Evolutionary conservation across 2,113 vertebrate species (phyloP).

Genomic region (Hippopotamus amphibius): DNA sequence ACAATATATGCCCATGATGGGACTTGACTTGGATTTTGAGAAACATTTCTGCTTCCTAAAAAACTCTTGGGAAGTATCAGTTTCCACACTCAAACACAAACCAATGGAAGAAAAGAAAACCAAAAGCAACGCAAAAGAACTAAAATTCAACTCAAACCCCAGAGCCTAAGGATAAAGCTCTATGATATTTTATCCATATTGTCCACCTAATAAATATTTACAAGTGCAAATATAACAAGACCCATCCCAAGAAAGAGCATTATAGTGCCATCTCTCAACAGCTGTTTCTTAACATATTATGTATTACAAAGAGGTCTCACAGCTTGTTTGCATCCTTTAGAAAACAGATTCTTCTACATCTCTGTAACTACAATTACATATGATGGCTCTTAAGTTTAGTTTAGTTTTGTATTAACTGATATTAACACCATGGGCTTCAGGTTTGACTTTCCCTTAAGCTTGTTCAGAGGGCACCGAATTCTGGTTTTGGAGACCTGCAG

Average conservation of each 20-base stretch:
- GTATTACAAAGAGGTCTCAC: background rate
- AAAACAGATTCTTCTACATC: background rate
- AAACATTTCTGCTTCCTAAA: background rate
- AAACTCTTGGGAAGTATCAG: background rate
- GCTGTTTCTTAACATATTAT: background rate
- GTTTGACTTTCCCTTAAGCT: background rate
- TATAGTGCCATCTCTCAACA: background rate
- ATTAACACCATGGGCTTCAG: background rate
- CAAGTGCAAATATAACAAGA: conserved; percentile 32
- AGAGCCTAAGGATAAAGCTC: background rate
- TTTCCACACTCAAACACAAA: conserved; percentile 37
- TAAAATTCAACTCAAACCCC: conserved; percentile 27
- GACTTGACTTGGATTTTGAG: background rate
- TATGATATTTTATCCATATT: background rate
- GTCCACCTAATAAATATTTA: conserved; percentile 19
- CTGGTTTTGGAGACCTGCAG: background rate
- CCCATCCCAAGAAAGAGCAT: background rate
- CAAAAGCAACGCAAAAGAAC: background rate
- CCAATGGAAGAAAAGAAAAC: background rate
- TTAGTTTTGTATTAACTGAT: background rate
- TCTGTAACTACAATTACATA: background rate
- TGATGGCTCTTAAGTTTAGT: background rate
- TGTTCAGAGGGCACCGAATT: background rate
- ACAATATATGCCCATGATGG: background rate
- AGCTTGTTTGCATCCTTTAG: background rate